Conservation (phyloP, 2,113 vertebrate genomes). For the Pituophis catenifer region DNA sequence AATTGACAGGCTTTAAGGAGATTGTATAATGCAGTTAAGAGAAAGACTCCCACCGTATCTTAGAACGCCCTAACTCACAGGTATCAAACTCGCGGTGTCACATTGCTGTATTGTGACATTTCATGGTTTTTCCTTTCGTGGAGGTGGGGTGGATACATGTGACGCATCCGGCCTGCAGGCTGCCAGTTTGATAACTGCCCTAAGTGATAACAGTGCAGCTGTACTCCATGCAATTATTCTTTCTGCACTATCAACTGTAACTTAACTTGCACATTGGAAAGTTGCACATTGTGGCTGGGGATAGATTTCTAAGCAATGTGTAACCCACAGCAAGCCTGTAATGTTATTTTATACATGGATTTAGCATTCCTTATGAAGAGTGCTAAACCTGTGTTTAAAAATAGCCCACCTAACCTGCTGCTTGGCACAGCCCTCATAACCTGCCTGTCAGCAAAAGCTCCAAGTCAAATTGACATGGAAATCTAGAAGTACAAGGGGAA, state of each 20-base stretch:
- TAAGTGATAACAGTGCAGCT: not conserved
- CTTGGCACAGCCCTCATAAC: not conserved
- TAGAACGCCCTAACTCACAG: not conserved
- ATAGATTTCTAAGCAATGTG: not conserved
- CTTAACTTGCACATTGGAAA: not conserved
- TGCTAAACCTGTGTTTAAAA: not conserved
- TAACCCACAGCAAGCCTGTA: not conserved
- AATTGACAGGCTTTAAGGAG: not conserved
- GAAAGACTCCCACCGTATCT: not conserved
- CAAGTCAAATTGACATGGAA: not conserved
- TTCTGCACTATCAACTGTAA: not conserved
- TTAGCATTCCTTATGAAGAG: not conserved
- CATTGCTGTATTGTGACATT: too few relatives aligned
- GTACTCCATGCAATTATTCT: not conserved
- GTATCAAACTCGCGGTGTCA: too few relatives aligned
- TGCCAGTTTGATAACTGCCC: not conserved
- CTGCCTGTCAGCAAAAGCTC: not conserved
- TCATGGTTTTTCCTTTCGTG: too few relatives aligned
- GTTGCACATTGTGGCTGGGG: not conserved
- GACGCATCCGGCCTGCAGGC: too few relatives aligned
- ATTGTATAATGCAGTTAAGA: not conserved
- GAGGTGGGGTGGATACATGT: too few relatives aligned
- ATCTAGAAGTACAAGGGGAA: not conserved
- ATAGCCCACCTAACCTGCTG: not conserved
- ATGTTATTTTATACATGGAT: not conserved